Evolutionary conservation across 2,113 vertebrate species (phyloP).

Genomic region (Brevimyrus niger): DNA sequence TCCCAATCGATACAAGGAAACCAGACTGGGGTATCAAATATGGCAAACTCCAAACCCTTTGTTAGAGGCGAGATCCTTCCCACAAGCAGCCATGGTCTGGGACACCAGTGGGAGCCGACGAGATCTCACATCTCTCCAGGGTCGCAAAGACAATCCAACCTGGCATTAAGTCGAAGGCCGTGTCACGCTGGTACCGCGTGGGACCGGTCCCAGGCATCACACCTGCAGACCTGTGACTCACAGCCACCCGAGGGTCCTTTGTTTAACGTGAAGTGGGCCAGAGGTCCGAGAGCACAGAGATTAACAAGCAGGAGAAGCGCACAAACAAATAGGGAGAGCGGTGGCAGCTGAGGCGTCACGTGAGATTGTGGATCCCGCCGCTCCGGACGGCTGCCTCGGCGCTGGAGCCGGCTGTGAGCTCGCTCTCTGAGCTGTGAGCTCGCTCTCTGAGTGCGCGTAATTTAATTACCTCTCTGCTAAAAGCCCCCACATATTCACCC

Average conservation of each 20-base stretch:
- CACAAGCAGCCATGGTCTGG: neutral
- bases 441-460: neutral
- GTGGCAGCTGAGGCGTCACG: neutral
- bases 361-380: neutral
- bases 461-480: slow-evolving; percentile 8
- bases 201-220: neutral
- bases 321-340: neutral
- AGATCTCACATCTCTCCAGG: neutral
- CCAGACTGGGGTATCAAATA: neutral
- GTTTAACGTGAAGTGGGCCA: neutral
- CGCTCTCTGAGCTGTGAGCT: neutral
- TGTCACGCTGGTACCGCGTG: neutral
- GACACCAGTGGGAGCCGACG: neutral
- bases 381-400: neutral
- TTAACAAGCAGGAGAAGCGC: neutral
- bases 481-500: neutral
- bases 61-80: neutral
- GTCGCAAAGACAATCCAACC: neutral
- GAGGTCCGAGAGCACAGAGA: neutral
- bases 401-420: no score
- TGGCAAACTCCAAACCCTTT: neutral
- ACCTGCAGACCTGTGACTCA: neutral
- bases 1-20: neutral
- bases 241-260: neutral
- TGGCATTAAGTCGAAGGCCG: neutral